Percentiles rank a stretch among this genome's conserved stretches.
These are phyloP conservation scores for Ypsolopha scabrella DNA, from an alignment of 2,888 invertebrate species.

Conservation along the genomic window DNA sequence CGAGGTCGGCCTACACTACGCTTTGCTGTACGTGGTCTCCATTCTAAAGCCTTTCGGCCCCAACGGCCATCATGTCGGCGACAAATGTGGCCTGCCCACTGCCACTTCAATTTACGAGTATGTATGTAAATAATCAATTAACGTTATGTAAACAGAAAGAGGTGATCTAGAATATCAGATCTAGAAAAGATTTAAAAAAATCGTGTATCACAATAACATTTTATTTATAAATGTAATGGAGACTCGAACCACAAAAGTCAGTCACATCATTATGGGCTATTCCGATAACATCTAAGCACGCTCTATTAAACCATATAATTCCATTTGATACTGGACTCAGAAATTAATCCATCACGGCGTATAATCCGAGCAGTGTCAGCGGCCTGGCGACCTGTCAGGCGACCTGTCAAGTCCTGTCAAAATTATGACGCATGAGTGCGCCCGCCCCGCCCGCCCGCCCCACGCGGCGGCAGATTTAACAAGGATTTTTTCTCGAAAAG, in stretches of 20 bases:
- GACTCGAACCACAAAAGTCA: background rate
- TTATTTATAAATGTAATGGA: no score
- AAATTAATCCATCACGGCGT: slow-evolving; percentile 61
- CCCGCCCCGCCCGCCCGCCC: slow-evolving; percentile 18
- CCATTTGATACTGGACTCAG: slow-evolving; percentile 27
- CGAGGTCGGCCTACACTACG: no score
- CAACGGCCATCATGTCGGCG: no score
- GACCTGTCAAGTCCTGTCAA: slow-evolving; percentile 52
- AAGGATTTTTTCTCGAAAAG: background rate
- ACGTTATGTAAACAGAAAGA: no score
- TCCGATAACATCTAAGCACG: background rate
- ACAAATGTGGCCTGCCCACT: no score
- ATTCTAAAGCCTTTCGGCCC: no score
- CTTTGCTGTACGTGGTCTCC: no score
- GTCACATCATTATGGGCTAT: background rate
- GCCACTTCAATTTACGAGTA: no score
- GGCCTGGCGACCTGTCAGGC: slow-evolving; percentile 28
- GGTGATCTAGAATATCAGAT: no score
- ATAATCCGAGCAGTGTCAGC: slow-evolving; percentile 8
- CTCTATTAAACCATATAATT: slow-evolving; percentile 12
- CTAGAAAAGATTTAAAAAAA: no score
- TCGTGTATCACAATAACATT: no score
- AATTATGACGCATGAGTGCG: slow-evolving; percentile 61
- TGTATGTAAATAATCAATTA: no score
- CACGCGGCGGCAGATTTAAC: slow-evolving; percentile 1